These are phyloP conservation scores for Ophioderma brevispina DNA, from an alignment of 35 echinoderm and acorn worm species.

Conservation along the genomic window DNA sequence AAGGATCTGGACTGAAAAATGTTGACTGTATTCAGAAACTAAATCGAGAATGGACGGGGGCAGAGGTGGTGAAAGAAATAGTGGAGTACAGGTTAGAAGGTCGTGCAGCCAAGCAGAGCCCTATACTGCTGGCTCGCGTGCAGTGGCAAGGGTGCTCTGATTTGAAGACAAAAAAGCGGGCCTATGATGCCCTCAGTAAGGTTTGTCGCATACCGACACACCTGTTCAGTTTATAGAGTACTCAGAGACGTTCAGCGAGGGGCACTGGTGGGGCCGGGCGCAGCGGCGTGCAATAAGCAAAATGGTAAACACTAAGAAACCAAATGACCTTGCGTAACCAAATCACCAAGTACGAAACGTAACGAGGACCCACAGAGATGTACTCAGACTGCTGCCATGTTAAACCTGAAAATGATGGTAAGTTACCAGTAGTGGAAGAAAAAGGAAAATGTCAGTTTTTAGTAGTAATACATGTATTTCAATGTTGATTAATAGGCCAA, in stretches of 20 bases:
- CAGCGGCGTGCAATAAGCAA: slow-evolving; percentile 71
- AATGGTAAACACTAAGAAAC: slow-evolving; percentile 84
- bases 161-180: slow-evolving; percentile 48
- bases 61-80: slow-evolving; percentile 73
- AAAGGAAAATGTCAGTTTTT: too few relatives aligned
- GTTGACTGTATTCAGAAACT: slow-evolving; percentile 61
- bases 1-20: slow-evolving; percentile 37
- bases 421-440: too few relatives aligned
- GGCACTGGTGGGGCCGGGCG: slow-evolving; percentile 83
- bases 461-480: too few relatives aligned
- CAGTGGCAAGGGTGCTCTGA: slow-evolving; percentile 67
- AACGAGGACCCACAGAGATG: slow-evolving; percentile 88
- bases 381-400: slow-evolving; percentile 84
- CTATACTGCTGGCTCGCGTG: slow-evolving; percentile 59
- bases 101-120: slow-evolving; percentile 37
- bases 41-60: slow-evolving; percentile 58
- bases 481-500: too few relatives aligned
- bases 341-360: slow-evolving; percentile 71
- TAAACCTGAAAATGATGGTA: slow-evolving; percentile 83
- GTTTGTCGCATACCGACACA: slow-evolving; percentile 76
- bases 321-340: slow-evolving; percentile 61
- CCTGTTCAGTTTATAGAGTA: slow-evolving; percentile 75
- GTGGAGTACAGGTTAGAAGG: slow-evolving; percentile 50
- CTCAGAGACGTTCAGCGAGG: slow-evolving; percentile 47
- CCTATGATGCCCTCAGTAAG: slow-evolving; percentile 67